Conservation (phyloP, 1,140 invertebrate species). For the Hypothenemus hampei region DNA sequence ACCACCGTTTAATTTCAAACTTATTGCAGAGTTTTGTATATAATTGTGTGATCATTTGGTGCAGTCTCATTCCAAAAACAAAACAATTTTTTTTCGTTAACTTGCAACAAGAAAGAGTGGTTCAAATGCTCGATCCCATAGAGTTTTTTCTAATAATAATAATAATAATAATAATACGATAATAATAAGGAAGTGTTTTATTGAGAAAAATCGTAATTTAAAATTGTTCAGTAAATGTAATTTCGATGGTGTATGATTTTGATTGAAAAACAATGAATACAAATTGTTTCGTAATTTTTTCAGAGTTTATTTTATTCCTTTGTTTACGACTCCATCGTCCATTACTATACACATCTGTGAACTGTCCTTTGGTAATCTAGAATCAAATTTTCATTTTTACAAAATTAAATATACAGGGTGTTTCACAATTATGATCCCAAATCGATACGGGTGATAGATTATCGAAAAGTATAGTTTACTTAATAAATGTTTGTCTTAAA, state of each 20-base stretch:
- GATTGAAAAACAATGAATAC: constrained; percentile 45
- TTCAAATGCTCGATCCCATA: constrained; percentile 24
- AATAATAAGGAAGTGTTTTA: constrained; percentile 26
- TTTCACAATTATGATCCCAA: too few species aligned
- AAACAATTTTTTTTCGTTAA: constrained; percentile 26
- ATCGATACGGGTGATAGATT: too few species aligned
- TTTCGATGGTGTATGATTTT: constrained; percentile 43
- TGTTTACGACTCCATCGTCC: too few species aligned
- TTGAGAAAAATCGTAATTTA: constrained; percentile 18
- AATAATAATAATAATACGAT: neutral
- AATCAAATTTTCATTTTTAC: too few species aligned
- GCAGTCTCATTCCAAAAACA: constrained; percentile 35
- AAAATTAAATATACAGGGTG: too few species aligned
- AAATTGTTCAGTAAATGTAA: constrained; percentile 40
- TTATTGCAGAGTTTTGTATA: constrained; percentile 26
- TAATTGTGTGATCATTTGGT: constrained; percentile 34
- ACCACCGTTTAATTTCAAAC: neutral
- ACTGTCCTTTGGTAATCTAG: too few species aligned
- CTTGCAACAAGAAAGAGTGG: constrained; percentile 13
- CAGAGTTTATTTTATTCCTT: too few species aligned
- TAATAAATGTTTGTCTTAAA: too few species aligned
- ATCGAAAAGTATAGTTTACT: too few species aligned
- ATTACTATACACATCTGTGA: too few species aligned
- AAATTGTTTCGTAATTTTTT: constrained; percentile 42
- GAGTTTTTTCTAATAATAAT: constrained; percentile 30